Evolutionary conservation across 1,140 invertebrate genomes (phyloP).

Genomic region (Pygmarrhopalites habei): DNA sequence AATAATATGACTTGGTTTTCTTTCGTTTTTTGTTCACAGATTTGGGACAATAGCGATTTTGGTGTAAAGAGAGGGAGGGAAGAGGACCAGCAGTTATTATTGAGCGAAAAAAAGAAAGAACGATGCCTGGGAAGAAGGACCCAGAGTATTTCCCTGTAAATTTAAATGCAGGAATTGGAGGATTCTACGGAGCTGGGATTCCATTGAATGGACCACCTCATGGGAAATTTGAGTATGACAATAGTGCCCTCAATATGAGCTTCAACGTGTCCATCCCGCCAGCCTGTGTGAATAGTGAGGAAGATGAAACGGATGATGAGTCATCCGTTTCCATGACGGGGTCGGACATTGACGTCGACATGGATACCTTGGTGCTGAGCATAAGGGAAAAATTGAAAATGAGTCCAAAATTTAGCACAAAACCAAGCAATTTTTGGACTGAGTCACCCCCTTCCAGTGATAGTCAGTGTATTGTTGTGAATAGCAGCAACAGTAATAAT

Average conservation of each 20-base stretch:
- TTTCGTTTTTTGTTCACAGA: too few relatives aligned
- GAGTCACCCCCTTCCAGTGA: neutral
- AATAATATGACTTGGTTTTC: too few relatives aligned
- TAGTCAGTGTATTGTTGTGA: neutral
- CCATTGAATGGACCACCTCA: constrained; percentile 1
- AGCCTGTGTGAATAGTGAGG: constrained; percentile 30
- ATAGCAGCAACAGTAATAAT: constrained; percentile 1
- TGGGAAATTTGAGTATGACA: constrained; percentile 28
- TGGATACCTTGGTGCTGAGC: constrained; percentile 30
- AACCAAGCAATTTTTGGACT: neutral
- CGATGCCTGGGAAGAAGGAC: constrained; percentile 37
- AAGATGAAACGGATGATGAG: constrained; percentile 21
- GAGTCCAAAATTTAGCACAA: constrained; percentile 10
- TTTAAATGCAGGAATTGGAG: constrained; percentile 23
- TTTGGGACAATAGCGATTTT: too few relatives aligned
- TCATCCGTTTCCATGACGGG: constrained; percentile 13
- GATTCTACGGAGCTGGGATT: constrained; percentile 19
- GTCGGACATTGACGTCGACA: constrained; percentile 24
- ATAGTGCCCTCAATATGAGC: constrained; percentile 3
- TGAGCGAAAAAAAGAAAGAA: too few relatives aligned
- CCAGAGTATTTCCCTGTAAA: constrained; percentile 37
- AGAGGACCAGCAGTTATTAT: too few relatives aligned
- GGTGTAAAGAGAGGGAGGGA: too few relatives aligned
- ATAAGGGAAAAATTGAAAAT: constrained; percentile 34
- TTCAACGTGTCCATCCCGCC: constrained; percentile 18